These are phyloP conservation scores for Sorex araneus DNA, from an alignment of 2,113 vertebrate genomes.

Conservation along the genomic window DNA sequence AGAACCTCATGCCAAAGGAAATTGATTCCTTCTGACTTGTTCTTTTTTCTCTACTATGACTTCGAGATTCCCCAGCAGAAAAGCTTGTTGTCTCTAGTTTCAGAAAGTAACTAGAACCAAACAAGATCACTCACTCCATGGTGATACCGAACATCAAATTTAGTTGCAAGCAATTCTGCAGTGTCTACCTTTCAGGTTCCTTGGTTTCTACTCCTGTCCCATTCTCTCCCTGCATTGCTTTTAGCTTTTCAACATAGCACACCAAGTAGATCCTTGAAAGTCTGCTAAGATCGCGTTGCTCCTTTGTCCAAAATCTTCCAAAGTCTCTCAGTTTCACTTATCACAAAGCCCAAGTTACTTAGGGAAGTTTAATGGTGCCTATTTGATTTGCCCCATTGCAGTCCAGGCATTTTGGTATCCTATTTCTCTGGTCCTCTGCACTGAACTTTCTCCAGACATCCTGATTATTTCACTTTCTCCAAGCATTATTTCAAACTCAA, in stretches of 20 bases:
- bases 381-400: neutral
- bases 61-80: neutral
- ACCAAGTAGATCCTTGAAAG: neutral
- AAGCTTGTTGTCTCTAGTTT: slow-evolving; percentile 21
- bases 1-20: neutral
- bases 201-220: neutral
- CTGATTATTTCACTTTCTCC: neutral
- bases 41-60: neutral
- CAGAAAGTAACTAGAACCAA: neutral
- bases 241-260: neutral
- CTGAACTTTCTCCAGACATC: neutral
- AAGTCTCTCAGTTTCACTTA: neutral
- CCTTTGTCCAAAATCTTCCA: neutral
- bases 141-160: neutral
- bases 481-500: neutral
- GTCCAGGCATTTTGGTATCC: neutral
- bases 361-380: fast-evolving
- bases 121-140: neutral
- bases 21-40: neutral
- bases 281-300: neutral
- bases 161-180: neutral
- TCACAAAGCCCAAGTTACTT: neutral
- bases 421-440: neutral
- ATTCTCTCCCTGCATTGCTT: neutral
- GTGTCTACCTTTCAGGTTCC: fast-evolving